Base-by-base conservation (phyloP, 2,797 vertebrate genomes). In the Enteromius thamalakanensis region DNA sequence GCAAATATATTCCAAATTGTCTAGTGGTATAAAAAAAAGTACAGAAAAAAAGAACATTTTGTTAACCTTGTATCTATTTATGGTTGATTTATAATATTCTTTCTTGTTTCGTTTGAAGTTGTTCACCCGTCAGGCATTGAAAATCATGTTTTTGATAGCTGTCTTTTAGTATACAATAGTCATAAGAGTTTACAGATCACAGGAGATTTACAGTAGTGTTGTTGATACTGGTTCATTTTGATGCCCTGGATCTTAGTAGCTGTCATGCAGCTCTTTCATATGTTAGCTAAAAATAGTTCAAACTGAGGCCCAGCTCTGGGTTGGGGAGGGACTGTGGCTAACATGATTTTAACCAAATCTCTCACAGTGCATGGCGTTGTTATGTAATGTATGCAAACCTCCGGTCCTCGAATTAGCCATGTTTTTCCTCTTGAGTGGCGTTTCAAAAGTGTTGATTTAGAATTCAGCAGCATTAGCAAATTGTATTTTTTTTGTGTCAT, bases 241-340 rank as follows among this genome's bases (percentile, higher is more conserved):
- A 65, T 78, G 58, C 9, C 42, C 42, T 79, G 76, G 45, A 67
- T 79, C 45, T 23, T 21, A 79, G 34, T 29, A 65, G 32, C 71
- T 47, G 47, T 74, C 78, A 21, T 75, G 58, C 78, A n/a, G 83
- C 34, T 12, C 21, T 85, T 78, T 81, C 45, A 58, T 12, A 67
- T 81, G 21, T 81, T 49, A 26, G 12, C 67, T 72, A 72, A 85
- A 81, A 58, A 74, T 72, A 81, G 80, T 29, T n/a, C 26, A 64
- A 76, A 51, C 32, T 70, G 40, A 76, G 64, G 60, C 74, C 60
- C 53, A n/a, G 34, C 78, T 32, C 62, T 76, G 71, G 17, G 72
- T 58, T 51, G 37, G n/a, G 51, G 37, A 55, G 49, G 29, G 19
- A 58, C n/a, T 58, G 72, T 71, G 42, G 17, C 49, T 65, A 74